Percentiles rank a stretch among this genome's conserved stretches.
Conservation (phyloP, 2,113 vertebrate species). For the Orycteropus afer region DNA sequence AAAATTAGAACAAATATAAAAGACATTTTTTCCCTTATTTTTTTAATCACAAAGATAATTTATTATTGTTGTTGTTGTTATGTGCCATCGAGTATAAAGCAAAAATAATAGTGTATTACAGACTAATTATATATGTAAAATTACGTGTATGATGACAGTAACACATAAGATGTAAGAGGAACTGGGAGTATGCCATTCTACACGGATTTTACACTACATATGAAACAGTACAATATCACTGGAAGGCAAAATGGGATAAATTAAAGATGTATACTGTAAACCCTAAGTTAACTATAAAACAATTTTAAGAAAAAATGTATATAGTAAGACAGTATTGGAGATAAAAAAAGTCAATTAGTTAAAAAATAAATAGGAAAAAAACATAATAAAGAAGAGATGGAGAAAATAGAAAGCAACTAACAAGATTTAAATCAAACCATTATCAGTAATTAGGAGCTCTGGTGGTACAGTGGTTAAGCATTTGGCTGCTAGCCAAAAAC, state of each 20-base stretch:
- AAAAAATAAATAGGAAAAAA: not conserved
- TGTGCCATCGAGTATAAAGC: no score
- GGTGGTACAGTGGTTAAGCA: no score
- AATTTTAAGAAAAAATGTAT: not conserved
- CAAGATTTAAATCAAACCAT: slow-evolving; percentile 14
- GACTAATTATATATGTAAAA: not conserved
- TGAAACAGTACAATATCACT: no score
- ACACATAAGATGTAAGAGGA: not conserved
- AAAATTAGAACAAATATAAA: not conserved
- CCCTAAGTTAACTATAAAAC: not conserved
- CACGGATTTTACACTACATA: not conserved
- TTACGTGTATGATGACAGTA: not conserved
- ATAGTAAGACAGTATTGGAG: not conserved
- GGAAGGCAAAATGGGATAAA: no score
- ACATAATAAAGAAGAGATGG: not conserved
- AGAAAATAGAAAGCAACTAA: not conserved
- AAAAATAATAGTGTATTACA: not conserved
- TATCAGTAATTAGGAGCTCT: no score
- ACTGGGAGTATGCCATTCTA: not conserved
- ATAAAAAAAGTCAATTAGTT: not conserved
- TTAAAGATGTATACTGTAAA: no score
- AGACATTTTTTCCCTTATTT: not conserved
- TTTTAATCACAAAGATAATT: not conserved
- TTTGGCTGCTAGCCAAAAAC: no score
- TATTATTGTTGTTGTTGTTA: no score